A percentile compares a stretch with the other conserved stretches of the same genome.
Evolutionary conservation across 2,113 vertebrate species (phyloP).

Genomic region (Erinaceus europaeus): DNA sequence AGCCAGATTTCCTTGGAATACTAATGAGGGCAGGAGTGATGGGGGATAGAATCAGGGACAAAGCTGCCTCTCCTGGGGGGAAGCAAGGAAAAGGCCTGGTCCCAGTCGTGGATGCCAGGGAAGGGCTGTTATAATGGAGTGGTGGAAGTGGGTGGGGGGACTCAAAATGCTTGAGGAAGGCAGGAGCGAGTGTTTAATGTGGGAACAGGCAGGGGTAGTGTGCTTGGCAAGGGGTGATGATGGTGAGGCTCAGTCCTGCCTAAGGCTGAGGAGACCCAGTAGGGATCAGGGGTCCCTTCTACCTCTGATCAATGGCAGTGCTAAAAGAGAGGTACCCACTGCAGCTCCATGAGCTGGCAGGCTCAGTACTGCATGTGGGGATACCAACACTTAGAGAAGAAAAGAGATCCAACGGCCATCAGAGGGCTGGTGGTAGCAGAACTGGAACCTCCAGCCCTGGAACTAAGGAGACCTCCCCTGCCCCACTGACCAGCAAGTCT

Average conservation of each 20-base stretch:
- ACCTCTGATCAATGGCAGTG: no score
- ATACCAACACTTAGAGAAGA: not conserved
- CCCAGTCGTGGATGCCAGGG: no score
- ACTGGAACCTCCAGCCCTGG: no score
- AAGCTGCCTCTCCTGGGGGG: not conserved
- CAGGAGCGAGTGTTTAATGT: not conserved
- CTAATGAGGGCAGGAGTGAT: conserved; percentile 80
- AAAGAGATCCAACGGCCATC: fast-evolving
- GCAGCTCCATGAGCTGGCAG: fast-evolving
- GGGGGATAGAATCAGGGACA: conserved; percentile 55
- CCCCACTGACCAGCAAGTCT: not conserved
- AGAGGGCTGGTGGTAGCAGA: fast-evolving
- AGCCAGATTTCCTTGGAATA: conserved; percentile 78
- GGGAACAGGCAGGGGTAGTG: not conserved
- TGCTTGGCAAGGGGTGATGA: no score
- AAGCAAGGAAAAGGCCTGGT: no score
- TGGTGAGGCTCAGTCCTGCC: no score
- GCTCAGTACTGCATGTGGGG: not conserved
- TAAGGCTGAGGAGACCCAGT: not conserved
- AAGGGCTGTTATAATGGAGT: no score
- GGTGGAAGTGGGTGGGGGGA: no score
- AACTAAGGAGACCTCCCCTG: not conserved
- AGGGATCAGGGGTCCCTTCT: not conserved
- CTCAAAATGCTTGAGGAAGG: not conserved
- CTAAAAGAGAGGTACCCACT: no score